A percentile compares a stretch with the other conserved stretches of the same genome.
Conservation (phyloP, 1,140 invertebrate genomes). For the Leptoteleia sp. region DNA sequence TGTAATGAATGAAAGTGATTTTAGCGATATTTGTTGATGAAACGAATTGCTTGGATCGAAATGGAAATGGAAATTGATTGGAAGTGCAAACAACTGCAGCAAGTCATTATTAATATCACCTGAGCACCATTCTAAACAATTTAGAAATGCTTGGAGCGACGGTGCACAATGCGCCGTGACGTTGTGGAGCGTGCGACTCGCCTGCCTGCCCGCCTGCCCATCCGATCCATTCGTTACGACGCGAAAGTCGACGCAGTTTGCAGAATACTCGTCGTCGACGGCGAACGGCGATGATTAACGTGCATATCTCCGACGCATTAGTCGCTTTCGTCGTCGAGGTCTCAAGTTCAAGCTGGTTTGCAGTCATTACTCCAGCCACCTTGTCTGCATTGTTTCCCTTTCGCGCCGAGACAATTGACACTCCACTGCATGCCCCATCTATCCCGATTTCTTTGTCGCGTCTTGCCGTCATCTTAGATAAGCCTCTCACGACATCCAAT, state of each 20-base stretch:
- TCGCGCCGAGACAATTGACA: conserved; percentile 50
- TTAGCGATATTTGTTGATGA: too few relatives aligned
- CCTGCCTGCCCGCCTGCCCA: conserved; percentile 31
- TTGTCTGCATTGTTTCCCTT: conserved; percentile 57
- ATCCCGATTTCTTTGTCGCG: conserved; percentile 46
- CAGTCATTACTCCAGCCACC: conserved; percentile 54
- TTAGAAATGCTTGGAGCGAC: conserved; percentile 37
- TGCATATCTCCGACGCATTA: conserved; percentile 68
- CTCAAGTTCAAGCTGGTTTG: conserved; percentile 58
- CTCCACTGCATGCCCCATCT: conserved; percentile 38
- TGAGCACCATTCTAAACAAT: conserved; percentile 44
- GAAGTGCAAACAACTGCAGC: conserved; percentile 13
- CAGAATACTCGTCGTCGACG: conserved; percentile 31
- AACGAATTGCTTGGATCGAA: too few relatives aligned
- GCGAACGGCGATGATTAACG: conserved; percentile 66
- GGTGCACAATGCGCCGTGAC: conserved; percentile 43
- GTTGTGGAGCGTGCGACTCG: conserved; percentile 39
- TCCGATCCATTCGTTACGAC: conserved; percentile 52
- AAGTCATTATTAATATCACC: conserved; percentile 42
- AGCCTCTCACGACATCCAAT: conserved; percentile 11
- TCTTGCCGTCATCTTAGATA: conserved; percentile 1
- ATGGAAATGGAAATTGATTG: too few relatives aligned
- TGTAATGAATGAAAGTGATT: too few relatives aligned
- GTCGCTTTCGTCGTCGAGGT: conserved; percentile 58
- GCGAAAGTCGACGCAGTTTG: conserved; percentile 42